These are phyloP conservation scores for Drosophila colorata DNA, from an alignment of 2,888 invertebrate species.

Conservation along the genomic window DNA sequence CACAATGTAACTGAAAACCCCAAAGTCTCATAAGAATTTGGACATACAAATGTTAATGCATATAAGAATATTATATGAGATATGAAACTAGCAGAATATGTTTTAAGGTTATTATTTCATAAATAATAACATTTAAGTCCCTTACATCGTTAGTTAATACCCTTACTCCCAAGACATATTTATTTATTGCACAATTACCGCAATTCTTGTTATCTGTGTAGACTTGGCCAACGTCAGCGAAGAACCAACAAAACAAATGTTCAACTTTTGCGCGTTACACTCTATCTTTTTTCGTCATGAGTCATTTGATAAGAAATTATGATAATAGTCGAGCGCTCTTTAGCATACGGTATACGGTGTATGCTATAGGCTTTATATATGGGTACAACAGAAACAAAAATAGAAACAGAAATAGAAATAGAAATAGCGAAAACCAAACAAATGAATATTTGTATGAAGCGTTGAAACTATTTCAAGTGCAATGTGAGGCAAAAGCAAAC, in stretches of 20 bases:
- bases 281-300: conserved; percentile 46
- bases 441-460: conserved; percentile 15
- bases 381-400: conserved; percentile 38
- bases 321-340: conserved; percentile 43
- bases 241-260: conserved; percentile 23
- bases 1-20: too few relatives aligned
- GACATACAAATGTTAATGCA: not conserved
- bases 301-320: conserved; percentile 70
- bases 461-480: conserved; percentile 72
- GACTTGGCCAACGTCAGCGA: conserved; percentile 15
- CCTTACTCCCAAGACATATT: conserved; percentile 11
- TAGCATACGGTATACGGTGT: conserved; percentile 16
- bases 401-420: conserved; percentile 40
- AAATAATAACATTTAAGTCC: not conserved
- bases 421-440: conserved; percentile 28
- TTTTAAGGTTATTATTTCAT: not conserved
- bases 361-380: conserved; percentile 12
- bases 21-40: too few relatives aligned
- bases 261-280: conserved; percentile 15
- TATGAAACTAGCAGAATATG: not conserved
- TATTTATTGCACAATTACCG: conserved; percentile 65
- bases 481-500: conserved; percentile 45
- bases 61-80: not conserved
- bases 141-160: not conserved
- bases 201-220: conserved; percentile 48